Percentiles rank a stretch among this genome's conserved stretches.
phyloP scores from a whole-genome alignment of 2,113 vertebrate species.

The Crypturellus undulatus region DNA sequence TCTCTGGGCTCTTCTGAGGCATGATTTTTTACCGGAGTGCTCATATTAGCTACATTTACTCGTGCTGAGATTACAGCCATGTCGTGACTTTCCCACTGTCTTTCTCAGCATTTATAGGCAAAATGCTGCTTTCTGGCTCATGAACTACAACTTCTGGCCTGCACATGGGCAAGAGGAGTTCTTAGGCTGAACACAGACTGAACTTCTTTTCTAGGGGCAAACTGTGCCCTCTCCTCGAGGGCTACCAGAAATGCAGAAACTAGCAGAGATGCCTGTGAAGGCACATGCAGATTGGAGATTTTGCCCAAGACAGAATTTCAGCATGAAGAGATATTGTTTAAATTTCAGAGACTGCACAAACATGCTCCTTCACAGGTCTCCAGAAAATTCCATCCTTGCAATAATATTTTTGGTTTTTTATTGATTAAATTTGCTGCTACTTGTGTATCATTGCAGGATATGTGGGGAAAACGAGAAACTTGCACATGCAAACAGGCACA shows the following conservation, averaged over 20 bases:
- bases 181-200: neutral
- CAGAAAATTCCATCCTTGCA: neutral
- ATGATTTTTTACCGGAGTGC: neutral
- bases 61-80: neutral
- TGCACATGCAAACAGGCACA: slow-evolving; percentile 56
- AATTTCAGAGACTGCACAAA: neutral
- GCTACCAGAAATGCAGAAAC: neutral
- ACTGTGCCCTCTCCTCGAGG: neutral
- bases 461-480: slow-evolving; percentile 53
- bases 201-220: neutral
- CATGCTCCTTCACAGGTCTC: neutral
- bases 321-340: neutral
- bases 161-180: neutral
- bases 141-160: neutral
- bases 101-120: neutral
- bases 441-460: slow-evolving; percentile 42
- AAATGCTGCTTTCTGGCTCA: neutral
- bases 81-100: neutral
- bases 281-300: neutral
- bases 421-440: slow-evolving; percentile 25
- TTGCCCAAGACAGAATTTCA: neutral
- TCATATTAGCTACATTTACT: neutral
- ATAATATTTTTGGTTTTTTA: neutral
- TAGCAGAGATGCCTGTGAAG: neutral
- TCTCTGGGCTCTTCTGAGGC: neutral